Percentiles rank a stretch among this genome's conserved stretches.
These are phyloP conservation scores for Columba guinea DNA, from an alignment of 2,797 vertebrate genomes.

Conservation along the genomic window DNA sequence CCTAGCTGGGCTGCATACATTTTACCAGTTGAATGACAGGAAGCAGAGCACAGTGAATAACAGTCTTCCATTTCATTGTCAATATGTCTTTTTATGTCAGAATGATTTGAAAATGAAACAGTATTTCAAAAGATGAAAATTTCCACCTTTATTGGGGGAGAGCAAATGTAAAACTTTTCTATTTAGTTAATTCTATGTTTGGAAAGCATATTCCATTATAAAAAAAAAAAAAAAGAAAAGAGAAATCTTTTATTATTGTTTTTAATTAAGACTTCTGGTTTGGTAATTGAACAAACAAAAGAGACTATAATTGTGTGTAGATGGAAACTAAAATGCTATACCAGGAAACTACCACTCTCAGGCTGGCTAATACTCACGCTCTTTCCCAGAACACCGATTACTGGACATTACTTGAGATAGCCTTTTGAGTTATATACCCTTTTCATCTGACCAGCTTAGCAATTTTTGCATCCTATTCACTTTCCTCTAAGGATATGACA, in stretches of 20 bases:
- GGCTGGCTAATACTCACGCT: not conserved
- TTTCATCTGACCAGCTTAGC: constrained; percentile 13
- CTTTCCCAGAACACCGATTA: constrained; percentile 44
- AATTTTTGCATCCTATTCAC: constrained; percentile 5
- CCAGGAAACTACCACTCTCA: constrained; percentile 29
- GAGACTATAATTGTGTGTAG: not conserved
- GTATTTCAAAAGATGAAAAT: not conserved
- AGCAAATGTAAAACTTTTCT: not conserved
- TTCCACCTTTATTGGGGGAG: not conserved
- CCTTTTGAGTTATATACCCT: not conserved
- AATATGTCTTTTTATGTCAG: not conserved
- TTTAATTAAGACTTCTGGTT: constrained; percentile 23
- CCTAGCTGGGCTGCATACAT: not conserved
- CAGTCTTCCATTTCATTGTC: not conserved
- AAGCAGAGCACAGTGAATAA: not conserved
- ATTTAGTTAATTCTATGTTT: not conserved
- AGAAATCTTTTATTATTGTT: not conserved
- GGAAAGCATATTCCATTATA: not conserved
- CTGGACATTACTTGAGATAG: not conserved
- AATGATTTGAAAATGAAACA: constrained; percentile 23
- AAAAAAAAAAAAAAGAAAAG: not conserved
- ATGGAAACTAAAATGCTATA: constrained; percentile 17
- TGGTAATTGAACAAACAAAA: constrained; percentile 19
- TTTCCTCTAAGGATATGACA: constrained; percentile 1
- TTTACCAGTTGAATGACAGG: constrained; percentile 18